Base-by-base conservation (phyloP, 2,797 vertebrate species). In the Coregonus sp. region DNA sequence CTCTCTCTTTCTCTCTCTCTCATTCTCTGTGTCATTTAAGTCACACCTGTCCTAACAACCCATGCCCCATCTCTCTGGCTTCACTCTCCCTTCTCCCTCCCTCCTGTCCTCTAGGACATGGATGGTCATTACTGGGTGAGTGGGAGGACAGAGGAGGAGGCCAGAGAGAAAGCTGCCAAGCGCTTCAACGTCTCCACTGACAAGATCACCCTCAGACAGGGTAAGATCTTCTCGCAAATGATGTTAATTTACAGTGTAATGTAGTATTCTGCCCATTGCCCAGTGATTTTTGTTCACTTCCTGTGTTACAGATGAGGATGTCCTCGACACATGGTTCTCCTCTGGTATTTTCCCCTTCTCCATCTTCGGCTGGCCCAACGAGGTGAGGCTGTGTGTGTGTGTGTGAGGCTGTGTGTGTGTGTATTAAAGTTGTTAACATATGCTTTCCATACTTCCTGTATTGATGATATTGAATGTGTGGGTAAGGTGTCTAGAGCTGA, bases 321-420 rank as follows among this genome's bases (percentile, higher is more conserved):
- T 98, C 25, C 86, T 98, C 86, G 97, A 98, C 83, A 98, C 97
- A 29, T 98, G 97, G 97, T 98, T 97, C 90, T 98, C 97, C 0
- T 98, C 97, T 3, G 96, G 96, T 65, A 93, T 97, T 82, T 97
- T 98, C 86, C 97, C 97, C 15, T 96, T 98, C 84, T 98, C 97
- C 74, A 97, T 97, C 86, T 94, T 98, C 3, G 97, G 97, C 4
- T 98, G 97, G 97, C 97, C 97, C 81, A 94, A 93, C 80, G 92
- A 95, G 93, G 95, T 96, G 78, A 81, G 80, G 81, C 4, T 6
- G 31, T 31, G 16, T 51, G 29, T 31, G 16, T 51, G 29, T 18
- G 63, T 56, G 51, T 50, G 70, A 51, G 47, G 15, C 11, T 51
- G 70, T 72, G 50, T 54, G 50, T 72, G n/a, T 72, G n/a, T 56